Evolutionary conservation across 2,888 invertebrate genomes (phyloP), one percentile per base, ranked within the genome.

Genomic region (Peribatodes rhomboidaria): DNA sequence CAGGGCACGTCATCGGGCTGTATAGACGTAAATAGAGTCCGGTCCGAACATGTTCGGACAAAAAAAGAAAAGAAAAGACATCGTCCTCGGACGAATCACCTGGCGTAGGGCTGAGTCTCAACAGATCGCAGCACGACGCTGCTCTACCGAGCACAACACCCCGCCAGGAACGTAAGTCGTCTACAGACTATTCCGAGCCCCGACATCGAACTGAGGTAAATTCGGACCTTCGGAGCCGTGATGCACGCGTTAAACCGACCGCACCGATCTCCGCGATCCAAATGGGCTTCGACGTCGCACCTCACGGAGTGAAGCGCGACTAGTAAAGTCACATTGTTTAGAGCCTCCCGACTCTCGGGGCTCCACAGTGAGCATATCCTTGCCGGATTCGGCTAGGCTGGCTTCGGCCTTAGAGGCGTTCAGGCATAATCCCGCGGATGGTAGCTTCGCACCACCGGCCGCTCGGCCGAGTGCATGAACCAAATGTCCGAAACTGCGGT

Each of bases 151-250:
- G 75, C 77, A 74, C 74, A 72, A 70, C 72, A 75, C 94, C 94
- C 94, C 90, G 94, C 92, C 94, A 89, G 90, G 93, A 90, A 94
- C 88, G 83, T 86, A 94, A 93, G 94, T 94, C 94, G 94, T 94
- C 90, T 94, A 86, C 94, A 94, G 89, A 94, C 92, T 94, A 94
- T 94, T 94, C 94, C 87, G 90, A 93, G 91, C 91, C 88, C 89
- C 90, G 86, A 90, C 93, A 88, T 89, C 90, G 88, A 88, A 88
- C 85, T 86, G 80, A 79, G 75, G 64, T 79, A 77, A 67, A 47
- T 77, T 72, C 64, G 72, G 62, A 74, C 67, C 76, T 71, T 73
- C 75, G 73, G 76, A 77, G 80, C 78, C 81, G 56, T 79, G 75
- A n/a, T n/a, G 68, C 70, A 74, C 75, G 71, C 74, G 75, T 61